A percentile compares a stretch with the other conserved stretches of the same genome.
These are phyloP conservation scores for Onthophagus sagittarius DNA, from an alignment of 2,888 invertebrate genomes.

Conservation along the genomic window DNA sequence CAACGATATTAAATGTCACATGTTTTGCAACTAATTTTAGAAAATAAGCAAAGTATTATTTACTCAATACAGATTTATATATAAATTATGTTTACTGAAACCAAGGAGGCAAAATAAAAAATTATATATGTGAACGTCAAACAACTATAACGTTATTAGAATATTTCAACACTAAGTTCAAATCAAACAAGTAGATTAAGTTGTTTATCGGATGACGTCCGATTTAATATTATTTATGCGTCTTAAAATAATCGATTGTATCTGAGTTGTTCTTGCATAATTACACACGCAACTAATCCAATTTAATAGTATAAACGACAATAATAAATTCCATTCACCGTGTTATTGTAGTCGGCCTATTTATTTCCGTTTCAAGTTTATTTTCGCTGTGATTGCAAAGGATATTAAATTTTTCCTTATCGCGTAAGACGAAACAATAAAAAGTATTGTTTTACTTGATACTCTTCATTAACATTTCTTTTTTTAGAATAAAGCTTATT, in stretches of 20 bases:
- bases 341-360: not conserved
- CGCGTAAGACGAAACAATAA: not conserved
- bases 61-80: not conserved
- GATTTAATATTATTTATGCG: not conserved
- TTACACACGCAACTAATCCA: not conserved
- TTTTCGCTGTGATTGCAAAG: not conserved
- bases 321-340: not conserved
- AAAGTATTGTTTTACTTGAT: not conserved
- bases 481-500: not conserved
- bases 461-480: not conserved
- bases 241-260: not conserved
- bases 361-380: not conserved
- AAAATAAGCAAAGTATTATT: not conserved
- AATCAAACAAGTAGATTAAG: not conserved
- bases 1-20: not conserved
- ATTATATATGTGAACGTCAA: not conserved
- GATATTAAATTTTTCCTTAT: not conserved
- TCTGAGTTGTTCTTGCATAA: not conserved
- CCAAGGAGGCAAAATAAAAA: not conserved
- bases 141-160: not conserved
- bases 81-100: not conserved
- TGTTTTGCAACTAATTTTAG: not conserved
- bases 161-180: not conserved
- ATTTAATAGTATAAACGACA: not conserved
- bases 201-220: not conserved